Evolutionary conservation across 2,797 vertebrate genomes (phyloP), one percentile per base, ranked within the genome.

Genomic region (Syngnathus acus): DNA sequence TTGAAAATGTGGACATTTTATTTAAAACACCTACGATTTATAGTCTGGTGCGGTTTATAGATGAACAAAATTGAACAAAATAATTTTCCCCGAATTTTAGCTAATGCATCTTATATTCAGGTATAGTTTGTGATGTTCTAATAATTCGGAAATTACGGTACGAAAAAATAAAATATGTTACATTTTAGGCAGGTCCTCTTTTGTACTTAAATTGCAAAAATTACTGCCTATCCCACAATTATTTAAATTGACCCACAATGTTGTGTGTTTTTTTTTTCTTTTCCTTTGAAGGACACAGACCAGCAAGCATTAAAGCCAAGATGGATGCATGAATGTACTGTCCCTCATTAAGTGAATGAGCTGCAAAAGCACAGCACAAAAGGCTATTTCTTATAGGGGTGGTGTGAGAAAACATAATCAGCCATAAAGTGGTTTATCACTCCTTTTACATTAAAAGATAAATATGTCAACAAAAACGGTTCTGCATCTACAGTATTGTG

Each of bases 361-460:
- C 64, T 58, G 63, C 61, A 71, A 62, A 55, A 37, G 65, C 65
- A 71, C 60, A 70, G 51, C 62, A 65, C 67, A 60, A 79, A 68
- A 73, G 72, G 42, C 65, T 50, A 11, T 54, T 65, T 71, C 73
- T 63, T 61, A 72, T 64, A 70, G 68, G 57, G 54, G 65, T 70
- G 51, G 77, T 63, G 39, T 79, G 68, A 82, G 73, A 70, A 70
- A 79, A 72, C 65, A 70, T 74, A 76, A 84, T 76, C 73, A 82
- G 72, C 70, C 64, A 76, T 80, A 76, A 83, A 82, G 79, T 68
- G 40, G 79, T 82, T 84, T 74, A 82, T 84, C 76, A 67, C 78
- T 68, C 67, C 71, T 79, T 66, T 68, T 80, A 75, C 68, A 79
- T 79, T 74, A 81, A 72, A 68, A 71, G 64, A 78, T 77, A 72